Evolutionary conservation across 2,888 invertebrate genomes (phyloP), one percentile per base, ranked within the genome.

Genomic region (Tinea trinotella): DNA sequence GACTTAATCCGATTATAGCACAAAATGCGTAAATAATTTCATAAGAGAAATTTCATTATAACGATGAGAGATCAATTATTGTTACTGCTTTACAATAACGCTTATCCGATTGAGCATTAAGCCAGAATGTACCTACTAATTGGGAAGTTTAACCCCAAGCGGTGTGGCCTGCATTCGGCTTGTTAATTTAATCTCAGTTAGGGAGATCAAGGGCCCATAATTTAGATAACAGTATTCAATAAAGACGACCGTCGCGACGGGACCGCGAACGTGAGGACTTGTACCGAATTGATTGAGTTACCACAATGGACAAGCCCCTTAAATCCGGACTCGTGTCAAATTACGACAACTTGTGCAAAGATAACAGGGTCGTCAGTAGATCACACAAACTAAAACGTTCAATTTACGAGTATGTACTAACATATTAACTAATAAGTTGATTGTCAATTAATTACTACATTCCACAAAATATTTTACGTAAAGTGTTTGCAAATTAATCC

Each of bases 171-270:
- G 70, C 71, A 74, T 64, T 67, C 67, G 69, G 73, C 72, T 76
- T 76, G 75, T 77, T 80, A 80, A 77, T 81, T 76, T 76, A 77
- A 80, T 81, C 76, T 78, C 77, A 74, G 74, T 71, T 66, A 64
- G 67, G 70, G 69, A 64, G 75, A 79, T 78, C 74, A 73, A 73
- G 74, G 70, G 68, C 70, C 71, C 70, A 68, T 74, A 75, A 77
- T 76, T 76, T 76, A 76, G 77, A 79, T 81, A 76, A 77, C 77
- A 70, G 71, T 77, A 79, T 80, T 79, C 74, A 80, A 80, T 80
- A 77, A 76, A 65, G 73, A 71, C 71, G 71, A 67, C 74, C 68
- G 64, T 66, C 72, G 70, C 69, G 70, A 60, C 67, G 67, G 67
- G 66, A 64, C 67, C 62, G 59, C 62, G 64, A 19, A 46, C 46